Percentiles rank a stretch among this genome's conserved stretches.
Conservation (phyloP, 2,888 invertebrate genomes). For the Rosalia funebris region DNA sequence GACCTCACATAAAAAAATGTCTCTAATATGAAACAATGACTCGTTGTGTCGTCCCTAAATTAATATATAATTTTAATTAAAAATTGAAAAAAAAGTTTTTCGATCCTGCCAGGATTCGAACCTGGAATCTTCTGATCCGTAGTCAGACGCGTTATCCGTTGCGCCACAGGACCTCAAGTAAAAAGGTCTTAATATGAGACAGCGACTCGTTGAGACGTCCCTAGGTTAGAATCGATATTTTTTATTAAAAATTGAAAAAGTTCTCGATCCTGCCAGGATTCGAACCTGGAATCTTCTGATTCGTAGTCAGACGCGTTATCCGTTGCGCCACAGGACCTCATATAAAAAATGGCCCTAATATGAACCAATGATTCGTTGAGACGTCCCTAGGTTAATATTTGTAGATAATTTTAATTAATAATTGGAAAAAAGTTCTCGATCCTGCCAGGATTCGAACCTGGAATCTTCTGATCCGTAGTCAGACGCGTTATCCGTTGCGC, state of each 20-base stretch:
- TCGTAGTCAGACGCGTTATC: conserved; percentile 70
- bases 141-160: conserved; percentile 70
- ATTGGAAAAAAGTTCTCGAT: too few relatives aligned
- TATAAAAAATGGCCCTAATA: background rate
- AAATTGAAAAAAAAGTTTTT: too few relatives aligned
- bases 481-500: conserved; percentile 70
- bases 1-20: conserved; percentile 52
- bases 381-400: too few relatives aligned
- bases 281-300: conserved; percentile 69
- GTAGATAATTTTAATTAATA: too few relatives aligned
- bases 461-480: conserved; percentile 69
- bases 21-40: too few relatives aligned
- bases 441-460: conserved; percentile 69
- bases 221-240: too few relatives aligned
- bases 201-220: too few relatives aligned
- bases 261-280: conserved; percentile 65
- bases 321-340: conserved; percentile 68
- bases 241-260: background rate
- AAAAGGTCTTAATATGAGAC: too few relatives aligned
- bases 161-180: conserved; percentile 70
- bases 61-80: too few relatives aligned
- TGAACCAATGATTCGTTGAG: too few relatives aligned
- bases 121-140: conserved; percentile 69
- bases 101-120: conserved; percentile 68
- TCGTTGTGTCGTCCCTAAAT: too few relatives aligned